Evolutionary conservation across 2,113 vertebrate genomes (phyloP), one percentile per base, ranked within the genome.

Genomic region (Scomber scombrus): DNA sequence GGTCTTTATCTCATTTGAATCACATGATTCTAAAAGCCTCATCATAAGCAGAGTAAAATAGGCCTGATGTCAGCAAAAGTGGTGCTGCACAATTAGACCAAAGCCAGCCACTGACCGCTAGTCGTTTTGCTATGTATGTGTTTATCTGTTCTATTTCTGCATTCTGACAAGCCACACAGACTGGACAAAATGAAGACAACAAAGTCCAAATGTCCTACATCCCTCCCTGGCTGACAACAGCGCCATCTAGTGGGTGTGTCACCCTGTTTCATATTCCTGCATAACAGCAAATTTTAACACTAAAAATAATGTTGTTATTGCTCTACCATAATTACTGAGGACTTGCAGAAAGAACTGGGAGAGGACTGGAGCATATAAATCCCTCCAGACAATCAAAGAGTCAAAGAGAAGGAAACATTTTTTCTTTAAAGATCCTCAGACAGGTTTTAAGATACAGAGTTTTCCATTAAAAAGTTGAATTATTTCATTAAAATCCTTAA

Each of bases 131-230:
- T 85, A 21, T 68, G 34, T 40, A 67, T 90, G 81, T 91, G 84
- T 79, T 84, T 80, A 84, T 82, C 79, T 86, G 86, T 78, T 89
- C 86, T 89, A 85, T 88, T 88, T 87, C 75, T 87, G 82, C 76
- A 18, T 81, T 78, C 64, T 85, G 75, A 81, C 69, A 60, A 75
- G 29, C 29, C 23, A 34, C n/a, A 18, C 56, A 63, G 54, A 63
- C 81, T 46, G 54, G 58, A 66, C 21, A 63, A 71, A 79, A 40
- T 71, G 74, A 81, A 78, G 73, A 58, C 69, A 65, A 23, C 58
- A 45, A 23, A 63, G 51, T 11, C 57, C 3, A 65, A 58, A 49
- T 5, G 31, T 34, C 54, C 57, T 29, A 16, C 29, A 43, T 29
- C 56, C 19, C 15, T n/a, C 56, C 23, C 15, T n/a, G 11, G 1